Base-by-base conservation (phyloP, 1,140 invertebrate species). In the Grapholita molesta region DNA sequence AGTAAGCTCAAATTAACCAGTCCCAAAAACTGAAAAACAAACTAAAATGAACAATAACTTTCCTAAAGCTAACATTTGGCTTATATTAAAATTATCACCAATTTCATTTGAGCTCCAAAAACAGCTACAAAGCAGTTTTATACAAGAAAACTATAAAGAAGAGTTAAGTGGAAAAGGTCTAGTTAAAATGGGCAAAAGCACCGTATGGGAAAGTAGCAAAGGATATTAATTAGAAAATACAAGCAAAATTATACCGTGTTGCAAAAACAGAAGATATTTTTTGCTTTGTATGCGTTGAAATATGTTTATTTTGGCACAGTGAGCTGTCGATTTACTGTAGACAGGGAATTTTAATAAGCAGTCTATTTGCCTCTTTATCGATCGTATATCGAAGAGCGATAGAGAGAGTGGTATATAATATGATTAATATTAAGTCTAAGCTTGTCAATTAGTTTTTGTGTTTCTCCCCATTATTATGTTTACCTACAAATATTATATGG, bases 151-250 rank as follows among this genome's bases (percentile, higher is more conserved):
- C 12, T 61, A 28, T 6, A 12, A 28, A 30, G 35, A 48, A 32
- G 3, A 28, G 3, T 61, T 18, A 61, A 28, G 5, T 15, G n/a
- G 5, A 48, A 48, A 8, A n/a, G 55, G 9, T 28, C 55, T 15
- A 7, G 6, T 15, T 61, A 61, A 32, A 61, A 28, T 61, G 55
- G 55, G n/a, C 55, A 61, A 61, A 30, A 61, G 55, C 30, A 30
- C 12, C 24, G 12, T 55, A 28, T 2, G 24, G n/a, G 25, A 2
- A 28, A 6, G 24, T n/a, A 32, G 55, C 25, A 3, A 15, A 28
- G 55, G 25, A n/a, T 28, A n/a, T 28, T 61, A 61, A 61, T 61
- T 61, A 61, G 12, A 30, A 61, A 61, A 18, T 3, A 61, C 21
- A 55, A 24, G 24, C 53, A 25, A 28, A 55, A 55, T 2, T 55